Conservation (phyloP, 1,140 invertebrate species). For the Samia ricini region DNA sequence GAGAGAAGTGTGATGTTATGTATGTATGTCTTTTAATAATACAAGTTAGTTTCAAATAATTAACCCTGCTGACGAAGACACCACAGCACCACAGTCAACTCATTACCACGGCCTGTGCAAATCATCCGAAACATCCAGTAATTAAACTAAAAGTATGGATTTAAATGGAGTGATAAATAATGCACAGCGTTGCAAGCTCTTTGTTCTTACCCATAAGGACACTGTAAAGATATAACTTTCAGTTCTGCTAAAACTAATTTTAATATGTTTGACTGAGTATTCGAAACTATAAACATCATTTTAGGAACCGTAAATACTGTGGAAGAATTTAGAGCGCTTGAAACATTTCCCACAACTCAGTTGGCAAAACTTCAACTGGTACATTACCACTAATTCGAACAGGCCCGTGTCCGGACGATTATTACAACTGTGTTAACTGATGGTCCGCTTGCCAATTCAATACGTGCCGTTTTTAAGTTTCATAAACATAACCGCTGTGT, state of each 20-base stretch:
- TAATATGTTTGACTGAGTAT: background rate
- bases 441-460: background rate
- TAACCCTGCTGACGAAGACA: no score
- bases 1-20: no score
- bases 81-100: no score
- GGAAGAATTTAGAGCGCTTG: background rate
- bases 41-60: no score
- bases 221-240: no score
- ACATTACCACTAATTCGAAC: background rate
- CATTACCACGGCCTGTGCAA: no score
- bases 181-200: no score
- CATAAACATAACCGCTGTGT: background rate
- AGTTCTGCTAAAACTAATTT: background rate
- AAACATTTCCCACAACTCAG: background rate
- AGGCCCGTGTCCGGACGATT: background rate
- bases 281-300: background rate
- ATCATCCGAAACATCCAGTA: no score
- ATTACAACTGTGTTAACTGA: constrained; percentile 1
- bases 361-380: background rate
- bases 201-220: no score
- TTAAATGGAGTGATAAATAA: no score
- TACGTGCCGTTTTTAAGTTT: background rate
- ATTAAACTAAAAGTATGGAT: no score
- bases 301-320: background rate
- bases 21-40: no score